Conservation (phyloP, 2,888 invertebrate species). For the Malthinus seriepunctatus region DNA sequence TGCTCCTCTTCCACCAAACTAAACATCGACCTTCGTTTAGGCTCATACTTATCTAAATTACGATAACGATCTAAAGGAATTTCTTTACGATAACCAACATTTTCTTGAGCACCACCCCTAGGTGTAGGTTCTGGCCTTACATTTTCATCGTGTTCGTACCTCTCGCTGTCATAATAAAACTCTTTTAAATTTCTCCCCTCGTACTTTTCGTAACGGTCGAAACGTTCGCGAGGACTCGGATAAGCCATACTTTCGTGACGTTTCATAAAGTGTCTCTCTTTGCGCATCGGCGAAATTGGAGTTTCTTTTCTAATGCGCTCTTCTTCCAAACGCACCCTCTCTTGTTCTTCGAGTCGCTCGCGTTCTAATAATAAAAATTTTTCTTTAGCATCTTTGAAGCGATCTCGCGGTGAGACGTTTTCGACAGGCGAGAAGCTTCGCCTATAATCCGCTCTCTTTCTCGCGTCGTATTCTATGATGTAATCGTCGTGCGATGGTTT, state of each 20-base stretch:
- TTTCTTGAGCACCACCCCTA: conserved; percentile 37
- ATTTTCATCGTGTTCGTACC: conserved; percentile 18
- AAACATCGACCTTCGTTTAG: conserved; percentile 53
- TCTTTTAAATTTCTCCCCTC: conserved; percentile 30
- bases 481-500: conserved; percentile 24
- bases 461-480: conserved; percentile 20
- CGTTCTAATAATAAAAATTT: conserved; percentile 81
- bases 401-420: conserved; percentile 70
- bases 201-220: conserved; percentile 30
- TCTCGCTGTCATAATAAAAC: conserved; percentile 39
- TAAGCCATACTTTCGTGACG: conserved; percentile 40
- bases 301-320: conserved; percentile 34
- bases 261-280: conserved; percentile 38
- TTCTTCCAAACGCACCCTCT: conserved; percentile 56
- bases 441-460: conserved; percentile 35
- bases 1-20: conserved; percentile 55
- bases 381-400: conserved; percentile 85
- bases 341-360: conserved; percentile 64
- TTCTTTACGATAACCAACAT: conserved; percentile 42
- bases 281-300: conserved; percentile 43
- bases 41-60: conserved; percentile 47
- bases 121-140: conserved; percentile 46
- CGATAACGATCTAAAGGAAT: conserved; percentile 41
- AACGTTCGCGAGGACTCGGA: conserved; percentile 21
- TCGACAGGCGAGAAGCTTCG: conserved; percentile 56